Percentiles rank a stretch among this genome's conserved stretches.
phyloP scores from a whole-genome alignment of 2,888 invertebrate genomes.

The Lepidochitona cinerea region DNA sequence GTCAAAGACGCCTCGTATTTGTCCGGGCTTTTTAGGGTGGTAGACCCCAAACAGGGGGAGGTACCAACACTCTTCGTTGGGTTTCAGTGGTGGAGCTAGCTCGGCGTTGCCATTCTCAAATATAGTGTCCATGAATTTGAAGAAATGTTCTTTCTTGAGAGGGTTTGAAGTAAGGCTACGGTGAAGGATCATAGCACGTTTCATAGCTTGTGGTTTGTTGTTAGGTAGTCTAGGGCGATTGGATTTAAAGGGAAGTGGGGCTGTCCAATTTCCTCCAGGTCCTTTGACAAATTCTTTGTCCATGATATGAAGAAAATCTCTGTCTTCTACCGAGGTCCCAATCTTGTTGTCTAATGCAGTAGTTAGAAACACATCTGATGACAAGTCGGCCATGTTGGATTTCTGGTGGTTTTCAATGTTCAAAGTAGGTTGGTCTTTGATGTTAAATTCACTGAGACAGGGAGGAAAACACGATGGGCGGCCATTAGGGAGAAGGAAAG shows the following conservation, averaged over 20 bases:
- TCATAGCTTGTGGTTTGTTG: background rate
- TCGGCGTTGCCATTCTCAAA: conserved; percentile 10
- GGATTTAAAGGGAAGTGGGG: conserved; percentile 24
- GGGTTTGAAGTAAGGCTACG: background rate
- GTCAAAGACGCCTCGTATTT: conserved; percentile 35
- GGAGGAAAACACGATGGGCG: conserved; percentile 18
- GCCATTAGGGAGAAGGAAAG: too few relatives aligned
- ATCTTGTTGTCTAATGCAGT: background rate
- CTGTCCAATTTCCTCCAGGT: conserved; percentile 23
- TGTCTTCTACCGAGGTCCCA: conserved; percentile 17
- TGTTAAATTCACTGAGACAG: conserved; percentile 1
- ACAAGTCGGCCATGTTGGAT: too few relatives aligned
- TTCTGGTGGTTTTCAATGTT: too few relatives aligned
- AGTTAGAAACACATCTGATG: background rate
- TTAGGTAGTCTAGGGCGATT: conserved; percentile 5
- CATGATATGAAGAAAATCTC: conserved; percentile 22
- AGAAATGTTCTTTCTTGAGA: conserved; percentile 8
- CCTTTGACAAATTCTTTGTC: conserved; percentile 15
- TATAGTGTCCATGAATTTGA: conserved; percentile 13
- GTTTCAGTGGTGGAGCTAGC: conserved; percentile 5
- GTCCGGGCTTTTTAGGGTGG: conserved; percentile 24
- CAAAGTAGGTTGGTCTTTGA: background rate
- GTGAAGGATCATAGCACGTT: background rate
- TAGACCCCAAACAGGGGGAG: conserved; percentile 18
- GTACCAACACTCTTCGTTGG: conserved; percentile 15